Evolutionary conservation across 2,888 invertebrate species (phyloP).

Genomic region (Herminia tarsipennalis): DNA sequence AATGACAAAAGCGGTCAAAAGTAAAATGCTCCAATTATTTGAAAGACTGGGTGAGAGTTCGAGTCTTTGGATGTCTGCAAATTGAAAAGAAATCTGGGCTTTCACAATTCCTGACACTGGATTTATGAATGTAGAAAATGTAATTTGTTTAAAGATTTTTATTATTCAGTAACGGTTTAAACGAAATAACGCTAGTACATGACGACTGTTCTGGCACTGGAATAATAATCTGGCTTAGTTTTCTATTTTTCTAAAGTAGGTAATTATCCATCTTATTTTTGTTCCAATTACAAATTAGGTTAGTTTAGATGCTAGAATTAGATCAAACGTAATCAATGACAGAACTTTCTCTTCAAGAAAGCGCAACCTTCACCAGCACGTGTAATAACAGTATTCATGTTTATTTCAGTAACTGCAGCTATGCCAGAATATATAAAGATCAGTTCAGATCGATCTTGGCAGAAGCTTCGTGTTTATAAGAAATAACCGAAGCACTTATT

Average conservation of each 20-base stretch:
- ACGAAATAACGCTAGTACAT: neutral
- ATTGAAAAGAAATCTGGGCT: neutral
- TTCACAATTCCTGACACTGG: neutral
- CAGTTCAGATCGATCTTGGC: slow-evolving; percentile 53
- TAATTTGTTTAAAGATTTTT: too few species aligned
- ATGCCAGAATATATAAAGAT: slow-evolving; percentile 41
- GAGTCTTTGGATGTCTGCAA: neutral
- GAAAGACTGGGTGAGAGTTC: neutral
- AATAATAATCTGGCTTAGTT: too few species aligned
- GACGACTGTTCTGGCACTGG: too few species aligned
- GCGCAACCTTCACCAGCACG: slow-evolving; percentile 19
- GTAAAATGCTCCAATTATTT: too few species aligned
- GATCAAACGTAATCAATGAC: neutral
- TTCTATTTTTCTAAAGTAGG: neutral
- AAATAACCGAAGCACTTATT: slow-evolving; percentile 46
- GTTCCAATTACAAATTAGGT: too few species aligned
- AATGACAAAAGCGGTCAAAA: too few species aligned
- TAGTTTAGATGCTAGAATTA: too few species aligned
- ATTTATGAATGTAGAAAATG: neutral
- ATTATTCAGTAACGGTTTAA: too few species aligned
- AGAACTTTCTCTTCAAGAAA: neutral
- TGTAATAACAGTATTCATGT: slow-evolving; percentile 46
- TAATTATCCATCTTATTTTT: too few species aligned
- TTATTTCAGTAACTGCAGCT: slow-evolving; percentile 51
- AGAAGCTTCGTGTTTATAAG: slow-evolving; percentile 52